Conservation (phyloP, 2,113 vertebrate genomes). For the Bubo blakistoni region DNA sequence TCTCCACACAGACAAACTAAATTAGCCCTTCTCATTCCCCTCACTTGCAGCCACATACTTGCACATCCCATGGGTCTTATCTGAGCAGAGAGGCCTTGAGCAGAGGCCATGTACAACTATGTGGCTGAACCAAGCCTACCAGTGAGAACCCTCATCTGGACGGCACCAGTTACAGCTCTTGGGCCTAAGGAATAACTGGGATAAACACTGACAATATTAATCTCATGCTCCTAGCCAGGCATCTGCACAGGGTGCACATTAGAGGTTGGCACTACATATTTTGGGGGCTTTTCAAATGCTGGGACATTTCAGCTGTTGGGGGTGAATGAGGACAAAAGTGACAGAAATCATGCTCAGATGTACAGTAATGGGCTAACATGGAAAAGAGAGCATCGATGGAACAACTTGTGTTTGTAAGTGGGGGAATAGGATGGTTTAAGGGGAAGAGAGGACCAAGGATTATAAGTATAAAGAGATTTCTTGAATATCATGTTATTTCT, state of each 20-base stretch:
- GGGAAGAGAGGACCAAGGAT: not conserved
- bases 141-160: not conserved
- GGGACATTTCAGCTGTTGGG: not conserved
- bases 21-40: not conserved
- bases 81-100: not conserved
- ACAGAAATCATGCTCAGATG: not conserved
- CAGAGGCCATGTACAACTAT: fast-evolving
- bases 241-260: fast-evolving
- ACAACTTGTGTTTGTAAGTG: not conserved
- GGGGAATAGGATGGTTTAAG: not conserved
- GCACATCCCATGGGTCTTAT: not conserved
- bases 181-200: not conserved
- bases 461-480: not conserved
- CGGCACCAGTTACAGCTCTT: not conserved
- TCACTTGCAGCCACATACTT: not conserved
- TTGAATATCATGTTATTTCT: not conserved
- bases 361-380: not conserved
- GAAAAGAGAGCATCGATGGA: not conserved
- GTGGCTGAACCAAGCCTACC: fast-evolving
- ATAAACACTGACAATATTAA: not conserved
- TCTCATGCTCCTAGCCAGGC: not conserved
- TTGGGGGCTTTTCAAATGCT: not conserved
- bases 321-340: not conserved
- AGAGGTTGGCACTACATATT: not conserved
- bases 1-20: not conserved